Evolutionary conservation across 1,140 invertebrate species (phyloP), one percentile per base, ranked within the genome.

Genomic region (Ceratitis capitata): DNA sequence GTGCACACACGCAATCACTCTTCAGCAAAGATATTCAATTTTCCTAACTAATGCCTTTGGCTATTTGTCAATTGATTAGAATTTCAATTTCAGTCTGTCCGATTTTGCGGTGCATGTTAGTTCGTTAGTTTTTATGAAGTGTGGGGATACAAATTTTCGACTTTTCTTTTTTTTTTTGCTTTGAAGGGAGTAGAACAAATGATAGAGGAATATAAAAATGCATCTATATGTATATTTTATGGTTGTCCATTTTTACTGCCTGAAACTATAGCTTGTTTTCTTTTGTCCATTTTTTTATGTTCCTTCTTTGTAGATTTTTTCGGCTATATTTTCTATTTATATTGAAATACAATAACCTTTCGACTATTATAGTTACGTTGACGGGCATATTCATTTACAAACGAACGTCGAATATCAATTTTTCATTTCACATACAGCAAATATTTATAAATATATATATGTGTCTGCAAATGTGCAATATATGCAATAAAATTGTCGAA

Each of bases 11-110:
- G 6, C 51, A 19, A 56, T n/a, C n/a, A n/a, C n/a, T n/a, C n/a
- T n/a, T 53, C 3, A 19, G 51, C 58, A 69, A 32, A 19, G 61
- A 69, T 82, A 47, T 82, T 9, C 78, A 82, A 82, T 82, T 82
- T 82, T 47, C 49, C 39, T 26, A 32, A 51, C 78, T 47, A 47
- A 82, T 82, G 61, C 78, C 78, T 82, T 45, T 35, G 47, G 78
- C 78, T 47, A 82, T 82, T 82, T 82, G 78, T 47, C 78, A 82
- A 82, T 82, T 82, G 78, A 82, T 82, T 82, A 47, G 78, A 82
- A 82, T 82, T 82, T 82, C 78, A 82, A 82, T 82, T 82, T 47
- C 61, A 69, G 35, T 69, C 32, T 69, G 61, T 12, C 61, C 61
- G 61, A 69, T 39, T 69, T 69, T 69, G 61, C 61, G 29, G 61